Conservation (phyloP, 2,797 vertebrate species). For the Steatocranus sp. region DNA sequence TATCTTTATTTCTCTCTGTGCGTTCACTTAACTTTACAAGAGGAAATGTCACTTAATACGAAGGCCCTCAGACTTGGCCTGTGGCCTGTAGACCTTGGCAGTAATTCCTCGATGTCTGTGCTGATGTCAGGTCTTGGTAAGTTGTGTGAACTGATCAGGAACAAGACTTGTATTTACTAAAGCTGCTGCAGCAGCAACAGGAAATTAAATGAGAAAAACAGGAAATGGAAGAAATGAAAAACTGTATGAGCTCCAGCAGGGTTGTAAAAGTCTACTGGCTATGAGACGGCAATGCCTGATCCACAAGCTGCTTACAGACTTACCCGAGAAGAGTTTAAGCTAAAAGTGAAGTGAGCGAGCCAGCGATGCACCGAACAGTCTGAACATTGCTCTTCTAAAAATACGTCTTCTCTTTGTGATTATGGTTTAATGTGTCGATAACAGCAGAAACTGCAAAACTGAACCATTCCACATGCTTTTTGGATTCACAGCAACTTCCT, state of each 20-base stretch:
- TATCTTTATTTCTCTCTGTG: background rate
- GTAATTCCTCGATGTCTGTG: background rate
- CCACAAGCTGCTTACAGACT: background rate
- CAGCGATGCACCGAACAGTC: background rate
- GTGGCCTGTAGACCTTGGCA: background rate
- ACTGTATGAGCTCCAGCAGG: background rate
- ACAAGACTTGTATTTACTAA: background rate
- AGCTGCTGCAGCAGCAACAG: background rate
- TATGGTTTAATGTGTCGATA: background rate
- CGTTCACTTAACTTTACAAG: background rate
- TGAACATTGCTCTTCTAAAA: background rate
- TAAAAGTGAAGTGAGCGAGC: fast-evolving
- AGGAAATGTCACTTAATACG: background rate
- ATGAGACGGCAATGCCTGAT: background rate
- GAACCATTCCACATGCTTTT: too few relatives aligned
- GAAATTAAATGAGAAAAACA: background rate
- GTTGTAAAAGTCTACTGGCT: background rate
- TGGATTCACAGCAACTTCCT: background rate
- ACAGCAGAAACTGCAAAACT: background rate
- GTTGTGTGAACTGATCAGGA: background rate
- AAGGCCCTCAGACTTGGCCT: background rate
- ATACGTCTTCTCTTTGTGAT: background rate
- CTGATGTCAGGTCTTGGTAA: background rate
- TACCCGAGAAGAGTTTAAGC: background rate
- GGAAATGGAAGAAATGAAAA: background rate